Percentiles rank a stretch among this genome's conserved stretches.
Conservation (phyloP, 2,113 vertebrate genomes). For the Pangasianodon gigas region DNA sequence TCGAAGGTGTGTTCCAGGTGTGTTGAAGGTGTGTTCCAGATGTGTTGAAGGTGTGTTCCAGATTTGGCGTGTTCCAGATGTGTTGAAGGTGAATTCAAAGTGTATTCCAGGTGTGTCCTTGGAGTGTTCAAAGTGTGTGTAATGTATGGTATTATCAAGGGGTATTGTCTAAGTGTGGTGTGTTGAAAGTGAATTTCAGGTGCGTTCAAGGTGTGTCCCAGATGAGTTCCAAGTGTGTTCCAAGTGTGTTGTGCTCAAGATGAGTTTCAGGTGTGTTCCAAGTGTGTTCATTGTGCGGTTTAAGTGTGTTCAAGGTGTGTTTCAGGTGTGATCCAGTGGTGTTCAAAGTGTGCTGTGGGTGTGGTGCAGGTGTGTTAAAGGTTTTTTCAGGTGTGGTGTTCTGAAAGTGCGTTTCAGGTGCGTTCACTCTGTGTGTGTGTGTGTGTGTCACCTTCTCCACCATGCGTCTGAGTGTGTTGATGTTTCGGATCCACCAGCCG, state of each 20-base stretch:
- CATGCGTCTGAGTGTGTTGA: slow-evolving; percentile 92
- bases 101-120: neutral
- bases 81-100: neutral
- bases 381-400: no score
- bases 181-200: neutral
- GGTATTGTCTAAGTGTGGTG: neutral
- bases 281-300: no score
- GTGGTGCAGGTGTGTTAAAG: no score
- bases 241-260: no score
- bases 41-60: neutral
- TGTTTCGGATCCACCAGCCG: slow-evolving; percentile 98
- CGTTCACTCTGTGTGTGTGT: neutral
- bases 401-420: neutral
- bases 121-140: no score
- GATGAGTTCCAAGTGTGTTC: no score
- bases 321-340: no score
- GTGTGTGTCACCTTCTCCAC: slow-evolving; percentile 88
- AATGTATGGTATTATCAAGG: neutral
- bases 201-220: neutral
- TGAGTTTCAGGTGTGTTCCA: no score
- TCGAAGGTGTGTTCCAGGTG: neutral
- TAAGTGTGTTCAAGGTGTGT: no score
- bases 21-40: neutral
- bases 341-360: no score
- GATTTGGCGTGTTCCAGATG: neutral